phyloP scores from a whole-genome alignment of 2,797 vertebrate genomes.

The Toxotes lorentzi region DNA sequence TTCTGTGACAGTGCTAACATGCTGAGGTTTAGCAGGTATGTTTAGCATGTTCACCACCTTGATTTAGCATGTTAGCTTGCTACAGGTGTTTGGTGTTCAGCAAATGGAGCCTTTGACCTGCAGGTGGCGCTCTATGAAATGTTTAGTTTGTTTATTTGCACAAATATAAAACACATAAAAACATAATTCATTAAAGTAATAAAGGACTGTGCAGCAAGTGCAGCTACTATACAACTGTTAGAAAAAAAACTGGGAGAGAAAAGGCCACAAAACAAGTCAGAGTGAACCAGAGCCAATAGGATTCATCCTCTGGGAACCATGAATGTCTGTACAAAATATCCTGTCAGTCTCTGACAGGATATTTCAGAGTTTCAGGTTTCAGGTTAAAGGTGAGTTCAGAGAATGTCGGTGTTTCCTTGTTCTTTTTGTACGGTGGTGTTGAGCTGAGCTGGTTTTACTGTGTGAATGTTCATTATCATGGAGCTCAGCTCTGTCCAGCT shows the following conservation, averaged over 20 bases:
- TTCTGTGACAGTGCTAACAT: background rate
- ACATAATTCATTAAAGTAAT: no score
- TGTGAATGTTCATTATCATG: background rate
- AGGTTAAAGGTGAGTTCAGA: background rate
- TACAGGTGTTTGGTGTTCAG: background rate
- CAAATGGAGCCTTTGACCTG: background rate
- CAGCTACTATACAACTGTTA: no score
- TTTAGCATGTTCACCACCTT: background rate
- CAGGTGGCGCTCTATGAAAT: no score
- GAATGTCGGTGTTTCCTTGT: background rate
- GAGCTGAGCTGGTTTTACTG: conserved; percentile 2
- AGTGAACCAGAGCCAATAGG: background rate
- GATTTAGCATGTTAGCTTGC: background rate
- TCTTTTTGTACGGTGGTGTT: background rate
- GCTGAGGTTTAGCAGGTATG: background rate
- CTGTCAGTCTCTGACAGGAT: background rate
- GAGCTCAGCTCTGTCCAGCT: background rate
- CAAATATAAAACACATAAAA: no score
- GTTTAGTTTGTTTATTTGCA: no score
- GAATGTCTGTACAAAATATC: background rate
- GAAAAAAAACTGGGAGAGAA: no score
- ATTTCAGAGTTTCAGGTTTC: no score
- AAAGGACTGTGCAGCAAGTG: no score
- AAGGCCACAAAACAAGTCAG: background rate
- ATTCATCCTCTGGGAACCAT: background rate